Percentiles rank a stretch among this genome's conserved stretches.
phyloP scores from a whole-genome alignment of 2,113 vertebrate genomes.

The Delphinus delphis region DNA sequence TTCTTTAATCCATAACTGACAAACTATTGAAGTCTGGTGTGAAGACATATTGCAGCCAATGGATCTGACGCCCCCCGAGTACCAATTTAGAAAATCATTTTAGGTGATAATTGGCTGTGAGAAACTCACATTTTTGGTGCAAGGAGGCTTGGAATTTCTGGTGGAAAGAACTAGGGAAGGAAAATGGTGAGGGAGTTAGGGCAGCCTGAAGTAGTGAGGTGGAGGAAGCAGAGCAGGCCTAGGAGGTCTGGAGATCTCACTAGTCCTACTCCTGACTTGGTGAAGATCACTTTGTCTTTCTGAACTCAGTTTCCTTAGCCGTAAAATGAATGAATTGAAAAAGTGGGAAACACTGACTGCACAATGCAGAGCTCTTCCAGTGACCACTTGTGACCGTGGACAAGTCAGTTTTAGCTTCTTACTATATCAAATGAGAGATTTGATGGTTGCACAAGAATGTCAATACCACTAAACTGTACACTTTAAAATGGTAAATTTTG shows the following conservation, averaged over 20 bases:
- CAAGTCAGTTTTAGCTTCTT: not conserved
- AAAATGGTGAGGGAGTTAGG: not conserved
- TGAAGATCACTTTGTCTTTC: not conserved
- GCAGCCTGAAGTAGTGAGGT: not conserved
- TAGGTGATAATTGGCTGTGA: slow-evolving; percentile 65
- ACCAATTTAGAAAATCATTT: slow-evolving; percentile 69
- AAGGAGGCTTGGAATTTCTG: slow-evolving; percentile 48
- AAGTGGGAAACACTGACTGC: not conserved
- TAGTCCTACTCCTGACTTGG: not conserved
- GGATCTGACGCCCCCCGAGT: slow-evolving; percentile 48
- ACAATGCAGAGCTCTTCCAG: not conserved
- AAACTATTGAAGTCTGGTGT: slow-evolving; percentile 67
- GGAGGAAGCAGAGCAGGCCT: not conserved
- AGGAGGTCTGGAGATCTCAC: not conserved
- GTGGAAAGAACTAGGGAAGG: not conserved
- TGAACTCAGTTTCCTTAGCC: not conserved
- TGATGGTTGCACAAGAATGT: not conserved
- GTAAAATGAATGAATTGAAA: not conserved
- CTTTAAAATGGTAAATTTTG: not conserved
- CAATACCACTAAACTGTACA: not conserved
- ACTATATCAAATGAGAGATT: not conserved
- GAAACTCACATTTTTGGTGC: slow-evolving; percentile 54
- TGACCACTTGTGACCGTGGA: not conserved
- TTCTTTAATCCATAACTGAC: slow-evolving; percentile 64
- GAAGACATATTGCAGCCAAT: slow-evolving; percentile 72